phyloP scores from a whole-genome alignment of 2,113 vertebrate genomes.

The Gopherus flavomarginatus region DNA sequence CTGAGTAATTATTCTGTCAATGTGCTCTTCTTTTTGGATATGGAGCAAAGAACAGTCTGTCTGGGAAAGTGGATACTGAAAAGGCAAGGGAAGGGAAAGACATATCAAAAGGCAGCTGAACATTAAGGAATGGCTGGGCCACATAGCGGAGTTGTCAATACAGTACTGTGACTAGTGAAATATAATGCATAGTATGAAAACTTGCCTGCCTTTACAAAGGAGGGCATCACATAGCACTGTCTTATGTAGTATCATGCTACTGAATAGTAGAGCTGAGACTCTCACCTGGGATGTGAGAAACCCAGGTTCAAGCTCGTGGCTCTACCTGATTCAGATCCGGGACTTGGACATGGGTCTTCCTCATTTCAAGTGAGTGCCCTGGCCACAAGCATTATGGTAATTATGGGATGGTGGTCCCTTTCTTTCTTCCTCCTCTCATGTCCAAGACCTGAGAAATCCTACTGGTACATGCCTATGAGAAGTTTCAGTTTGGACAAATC shows the following conservation, averaged over 20 bases:
- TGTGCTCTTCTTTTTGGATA: background rate
- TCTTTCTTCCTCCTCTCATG: background rate
- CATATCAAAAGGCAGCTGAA: constrained; percentile 9
- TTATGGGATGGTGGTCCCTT: background rate
- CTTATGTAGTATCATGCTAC: background rate
- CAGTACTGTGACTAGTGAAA: accelerated
- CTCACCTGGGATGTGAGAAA: background rate
- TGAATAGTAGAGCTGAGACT: background rate
- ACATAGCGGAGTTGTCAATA: background rate
- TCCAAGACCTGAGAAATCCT: background rate
- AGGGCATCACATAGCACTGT: background rate
- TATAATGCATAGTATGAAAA: background rate
- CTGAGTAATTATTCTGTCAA: constrained; percentile 40
- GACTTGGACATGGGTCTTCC: background rate
- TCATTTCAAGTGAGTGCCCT: background rate
- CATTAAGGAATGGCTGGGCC: background rate
- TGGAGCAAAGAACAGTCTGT: constrained; percentile 17
- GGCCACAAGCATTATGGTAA: background rate
- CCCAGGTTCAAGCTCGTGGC: background rate
- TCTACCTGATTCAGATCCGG: background rate
- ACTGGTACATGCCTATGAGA: background rate
- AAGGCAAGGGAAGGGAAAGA: background rate
- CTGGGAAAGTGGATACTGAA: background rate
- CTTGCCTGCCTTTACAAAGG: background rate
- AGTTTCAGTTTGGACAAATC: background rate